These are phyloP conservation scores for Gnathonemus echidnorhynchus DNA, from an alignment of 2,113 vertebrate species.

Conservation along the genomic window DNA sequence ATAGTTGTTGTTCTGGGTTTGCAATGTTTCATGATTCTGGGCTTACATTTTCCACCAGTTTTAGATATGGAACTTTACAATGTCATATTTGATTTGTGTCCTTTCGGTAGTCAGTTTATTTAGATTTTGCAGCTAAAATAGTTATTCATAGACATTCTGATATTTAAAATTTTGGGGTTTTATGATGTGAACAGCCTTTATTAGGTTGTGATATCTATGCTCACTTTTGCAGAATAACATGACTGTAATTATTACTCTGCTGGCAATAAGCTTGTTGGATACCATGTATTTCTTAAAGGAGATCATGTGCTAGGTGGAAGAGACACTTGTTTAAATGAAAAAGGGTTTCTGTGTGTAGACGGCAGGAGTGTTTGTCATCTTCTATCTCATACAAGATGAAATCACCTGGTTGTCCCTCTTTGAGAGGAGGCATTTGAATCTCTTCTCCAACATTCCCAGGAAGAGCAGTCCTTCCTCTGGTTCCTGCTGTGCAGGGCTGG, in stretches of 20 bases:
- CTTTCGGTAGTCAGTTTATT: not conserved
- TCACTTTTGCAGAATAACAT: not conserved
- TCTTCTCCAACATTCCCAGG: not conserved
- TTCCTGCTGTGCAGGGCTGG: not conserved
- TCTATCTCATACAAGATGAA: not conserved
- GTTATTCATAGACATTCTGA: no score
- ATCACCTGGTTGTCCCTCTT: not conserved
- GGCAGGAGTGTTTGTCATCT: not conserved
- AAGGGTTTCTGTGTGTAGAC: not conserved
- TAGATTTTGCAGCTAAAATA: not conserved
- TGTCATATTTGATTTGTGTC: not conserved
- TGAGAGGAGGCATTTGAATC: not conserved
- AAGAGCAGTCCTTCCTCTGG: constrained; percentile 12
- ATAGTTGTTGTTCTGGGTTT: not conserved
- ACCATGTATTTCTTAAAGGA: not conserved
- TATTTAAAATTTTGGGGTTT: not conserved
- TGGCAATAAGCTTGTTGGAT: not conserved
- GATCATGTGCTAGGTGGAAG: not conserved
- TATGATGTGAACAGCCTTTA: not conserved
- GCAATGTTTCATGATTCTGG: not conserved
- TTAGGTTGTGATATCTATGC: not conserved
- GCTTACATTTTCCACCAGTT: not conserved
- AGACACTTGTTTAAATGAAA: not conserved
- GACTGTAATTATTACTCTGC: not conserved
- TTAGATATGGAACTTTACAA: not conserved